Base-by-base conservation (phyloP, 2,113 vertebrate species). In the Poecile atricapillus region DNA sequence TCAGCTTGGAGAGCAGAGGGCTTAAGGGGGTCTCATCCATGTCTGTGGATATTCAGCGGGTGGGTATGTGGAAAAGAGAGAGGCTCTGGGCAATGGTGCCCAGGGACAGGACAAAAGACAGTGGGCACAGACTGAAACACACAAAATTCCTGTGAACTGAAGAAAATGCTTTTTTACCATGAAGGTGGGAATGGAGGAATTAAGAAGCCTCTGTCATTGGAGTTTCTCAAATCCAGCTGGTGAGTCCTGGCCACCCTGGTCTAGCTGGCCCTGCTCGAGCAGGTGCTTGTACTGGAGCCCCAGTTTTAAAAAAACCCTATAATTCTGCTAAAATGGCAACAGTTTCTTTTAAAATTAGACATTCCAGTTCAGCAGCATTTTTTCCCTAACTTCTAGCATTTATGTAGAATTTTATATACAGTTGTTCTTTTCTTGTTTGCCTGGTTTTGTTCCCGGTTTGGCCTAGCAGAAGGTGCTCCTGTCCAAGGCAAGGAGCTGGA, bases 271-370 rank as follows among this genome's bases (percentile, higher is more conserved):
- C 35, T 68, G 21, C 56, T 80, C 39, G 33, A 56, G 9, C 28
- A 46, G 25, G 4, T 7, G 1, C 8, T 58, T 89, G 59, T 44
- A 39, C 30, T 76, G 52, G 50, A 20, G 17, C 41, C 11, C 5
- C 20, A 19, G 15, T 35, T 63, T 3, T 0, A 41, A 62, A 79
- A 33, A 33, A 23, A 13, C 0, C 5, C 3, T 21, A 17, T 8
- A 13, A 7, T 62, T 86, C 58, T 50, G n/a, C 19, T 31, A 22
- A 74, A 76, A 74, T 58, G 12, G 6, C 9, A 76, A 3, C 39
- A n/a, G 35, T 64, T 80, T 67, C 17, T 74, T 78, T 69, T 49
- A 35, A 89, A 69, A 74, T 44, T 6, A 77, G 15, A 23, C 7
- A 7, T 58, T 77, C 41, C 13, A n/a, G 7, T 70, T 80, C 43